Evolutionary conservation across 2,113 vertebrate species (phyloP), one percentile per base, ranked within the genome.

Genomic region (Rhinichthys klamathensis): DNA sequence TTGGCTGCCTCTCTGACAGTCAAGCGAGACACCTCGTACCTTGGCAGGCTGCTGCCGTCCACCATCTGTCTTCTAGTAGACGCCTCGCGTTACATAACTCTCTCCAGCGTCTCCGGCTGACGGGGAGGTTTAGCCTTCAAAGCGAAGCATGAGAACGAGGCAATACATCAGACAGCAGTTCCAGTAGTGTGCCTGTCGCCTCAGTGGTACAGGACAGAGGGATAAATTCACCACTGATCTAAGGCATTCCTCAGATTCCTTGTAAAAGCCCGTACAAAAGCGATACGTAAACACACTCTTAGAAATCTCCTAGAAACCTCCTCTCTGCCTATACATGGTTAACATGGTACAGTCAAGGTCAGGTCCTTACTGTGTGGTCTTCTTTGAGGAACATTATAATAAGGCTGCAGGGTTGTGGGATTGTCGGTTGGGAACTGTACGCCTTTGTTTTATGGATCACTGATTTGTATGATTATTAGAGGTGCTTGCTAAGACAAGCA

Each of bases 231-330:
- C 27, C 15, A 6, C 82, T 15, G 75, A 87, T 63, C n/a, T 13
- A 75, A 84, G 51, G 86, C 87, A 92, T 93, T 93, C 90, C 85
- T 86, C 11, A 83, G 87, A 92, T 93, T 93, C 91, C 89, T 87
- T 70, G 58, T 90, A 86, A 89, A 89, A 89, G 82, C 5, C 51
- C 8, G 83, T 25, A 72, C 61, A n/a, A 78, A 86, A 86, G 44
- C 78, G 80, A 9, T 6, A 58, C 83, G 16, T 73, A 58, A 90
- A 84, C 35, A 15, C 38, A 84, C 3, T 23, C 35, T 8, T 9
- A 21, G 58, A 84, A 0, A 44, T 51, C 63, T 91, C 46, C 30
- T 13, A 21, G 63, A 84, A 0, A 44, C 56, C 63, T 91, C 46
- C 38, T 23, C 54, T 46, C 56, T 61, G 77, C 65, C 82, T 81